Evolutionary conservation across 2,113 vertebrate genomes (phyloP).

Genomic region (Corythaixoides concolor): DNA sequence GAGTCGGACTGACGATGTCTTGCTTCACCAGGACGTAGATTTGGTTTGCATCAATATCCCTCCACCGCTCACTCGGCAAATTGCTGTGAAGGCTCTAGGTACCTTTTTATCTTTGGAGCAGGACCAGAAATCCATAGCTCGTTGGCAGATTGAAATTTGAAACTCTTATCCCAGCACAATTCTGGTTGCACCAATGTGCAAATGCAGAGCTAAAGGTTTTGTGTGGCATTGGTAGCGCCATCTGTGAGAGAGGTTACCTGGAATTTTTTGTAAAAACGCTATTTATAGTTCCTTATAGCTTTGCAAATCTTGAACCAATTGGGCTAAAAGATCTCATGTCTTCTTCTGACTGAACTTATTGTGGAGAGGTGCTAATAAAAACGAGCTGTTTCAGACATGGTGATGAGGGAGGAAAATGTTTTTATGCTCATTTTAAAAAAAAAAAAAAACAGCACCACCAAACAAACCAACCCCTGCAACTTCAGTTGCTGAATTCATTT

Average conservation of each 20-base stretch:
- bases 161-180: background rate
- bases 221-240: background rate
- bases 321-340: background rate
- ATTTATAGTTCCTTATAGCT: background rate
- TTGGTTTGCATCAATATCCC: slow-evolving; percentile 97
- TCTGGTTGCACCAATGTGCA: background rate
- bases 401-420: background rate
- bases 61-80: slow-evolving; percentile 92
- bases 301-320: background rate
- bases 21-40: slow-evolving; percentile 94
- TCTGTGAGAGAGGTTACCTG: background rate
- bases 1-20: slow-evolving; percentile 89
- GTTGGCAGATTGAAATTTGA: background rate
- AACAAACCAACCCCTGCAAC: background rate
- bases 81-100: slow-evolving; percentile 97
- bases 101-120: slow-evolving; percentile 3
- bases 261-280: background rate
- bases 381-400: background rate
- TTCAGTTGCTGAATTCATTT: background rate
- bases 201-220: background rate
- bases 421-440: background rate
- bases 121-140: background rate
- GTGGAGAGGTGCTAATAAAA: background rate
- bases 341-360: background rate
- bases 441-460: background rate